Conservation (phyloP, 2,888 invertebrate species). For the Trichopoda pennipes region DNA sequence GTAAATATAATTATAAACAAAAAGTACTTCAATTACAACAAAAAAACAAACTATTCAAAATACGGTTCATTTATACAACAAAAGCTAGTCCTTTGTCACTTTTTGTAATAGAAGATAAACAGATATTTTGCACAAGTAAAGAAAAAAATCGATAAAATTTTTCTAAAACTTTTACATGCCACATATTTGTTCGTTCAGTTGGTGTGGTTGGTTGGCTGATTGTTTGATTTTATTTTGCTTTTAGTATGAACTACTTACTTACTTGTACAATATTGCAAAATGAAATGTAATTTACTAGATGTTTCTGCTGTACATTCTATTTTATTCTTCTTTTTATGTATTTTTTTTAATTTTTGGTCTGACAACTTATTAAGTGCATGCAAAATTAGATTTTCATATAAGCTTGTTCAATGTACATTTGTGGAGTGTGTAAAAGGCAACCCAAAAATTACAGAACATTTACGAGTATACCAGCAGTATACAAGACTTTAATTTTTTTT, state of each 20-base stretch:
- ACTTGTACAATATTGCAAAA: conserved; percentile 33
- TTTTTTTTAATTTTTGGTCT: conserved; percentile 44
- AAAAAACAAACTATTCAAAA: conserved; percentile 15
- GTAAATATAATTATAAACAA: conserved; percentile 61
- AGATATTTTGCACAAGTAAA: conserved; percentile 13
- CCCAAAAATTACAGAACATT: no score
- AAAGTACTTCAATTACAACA: conserved; percentile 50
- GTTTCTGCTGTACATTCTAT: conserved; percentile 32
- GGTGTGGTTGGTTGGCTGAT: conserved; percentile 30
- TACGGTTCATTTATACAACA: not conserved
- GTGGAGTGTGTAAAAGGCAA: not conserved
- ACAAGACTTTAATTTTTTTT: no score
- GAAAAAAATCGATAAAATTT: conserved; percentile 55
- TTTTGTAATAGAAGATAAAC: conserved; percentile 14
- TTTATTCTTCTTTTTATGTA: not conserved
- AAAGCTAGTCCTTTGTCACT: conserved; percentile 52
- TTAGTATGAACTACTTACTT: conserved; percentile 48
- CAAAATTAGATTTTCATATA: conserved; percentile 62
- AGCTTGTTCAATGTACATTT: not conserved
- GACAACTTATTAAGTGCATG: conserved; percentile 66
- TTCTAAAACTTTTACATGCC: conserved; percentile 52
- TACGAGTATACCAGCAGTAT: no score
- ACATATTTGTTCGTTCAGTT: conserved; percentile 45
- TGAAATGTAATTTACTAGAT: conserved; percentile 54
- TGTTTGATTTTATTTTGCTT: conserved; percentile 51